Base-by-base conservation (phyloP, 1,140 invertebrate genomes). In the Amphibalanus amphitrite region DNA sequence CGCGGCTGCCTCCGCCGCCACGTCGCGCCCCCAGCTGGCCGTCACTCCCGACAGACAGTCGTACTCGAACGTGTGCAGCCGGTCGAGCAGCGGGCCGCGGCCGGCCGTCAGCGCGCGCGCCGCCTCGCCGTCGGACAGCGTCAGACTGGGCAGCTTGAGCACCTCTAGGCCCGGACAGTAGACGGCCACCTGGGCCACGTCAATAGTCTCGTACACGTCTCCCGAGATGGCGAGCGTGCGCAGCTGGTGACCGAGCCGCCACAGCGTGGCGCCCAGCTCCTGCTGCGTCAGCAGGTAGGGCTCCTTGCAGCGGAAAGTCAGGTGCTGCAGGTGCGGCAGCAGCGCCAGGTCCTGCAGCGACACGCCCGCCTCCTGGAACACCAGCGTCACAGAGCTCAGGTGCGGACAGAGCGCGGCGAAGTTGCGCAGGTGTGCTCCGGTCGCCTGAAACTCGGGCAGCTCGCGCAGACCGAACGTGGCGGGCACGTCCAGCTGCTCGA, bases 11-110 rank as follows among this genome's bases (percentile, higher is more conserved):
- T 59, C 47, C 10, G 47, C 47, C 6, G 47, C 20, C 13, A 59
- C 47, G 47, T 59, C 47, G 47, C 47, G 47, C 1, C 47, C 47
- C 47, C 47, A 59, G 47, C 13, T 23, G 10, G 47, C 47, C 47
- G 47, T 59, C 20, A 59, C 47, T 8, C 47, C 47, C 47, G 47
- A 59, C 47, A 59, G 47, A 23, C 47, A 59, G 47, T 59, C 47
- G 47, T 59, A 59, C 47, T 59, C 47, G 47, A 59, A 59, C 47
- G 47, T 59, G 47, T 59, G 47, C 47, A 59, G 47, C 47, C 47
- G 47, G 6, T 23, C 47, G 47, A 59, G 47, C 13, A 59, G 47
- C 1, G 47, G 47, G 13, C 13, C 47, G 47, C 47, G 13, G 47
- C 13, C 47, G 47, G 47, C 17, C 10, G 47, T 59, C 47, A 59